These are phyloP conservation scores for Struthidea cinerea DNA, from an alignment of 2,113 vertebrate species.

Conservation along the genomic window DNA sequence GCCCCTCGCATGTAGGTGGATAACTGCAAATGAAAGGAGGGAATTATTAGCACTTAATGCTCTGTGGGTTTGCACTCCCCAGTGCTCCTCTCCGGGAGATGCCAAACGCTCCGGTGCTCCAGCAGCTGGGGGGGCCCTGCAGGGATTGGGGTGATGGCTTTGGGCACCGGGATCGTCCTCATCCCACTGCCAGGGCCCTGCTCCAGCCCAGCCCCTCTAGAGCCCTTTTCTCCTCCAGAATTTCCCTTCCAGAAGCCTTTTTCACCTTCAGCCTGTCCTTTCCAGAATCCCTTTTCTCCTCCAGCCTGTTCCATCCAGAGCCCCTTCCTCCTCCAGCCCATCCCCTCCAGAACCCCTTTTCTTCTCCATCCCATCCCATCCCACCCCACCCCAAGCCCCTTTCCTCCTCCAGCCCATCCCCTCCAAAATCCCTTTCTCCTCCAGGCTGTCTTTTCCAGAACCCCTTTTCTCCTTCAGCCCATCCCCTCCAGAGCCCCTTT, in stretches of 20 bases:
- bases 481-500: no score
- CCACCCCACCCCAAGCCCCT: no score
- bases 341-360: not conserved
- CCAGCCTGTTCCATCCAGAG: fast-evolving
- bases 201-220: not conserved
- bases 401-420: not conserved
- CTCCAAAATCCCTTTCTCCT: not conserved
- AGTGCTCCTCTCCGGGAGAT: not conserved
- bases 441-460: fast-evolving
- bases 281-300: not conserved
- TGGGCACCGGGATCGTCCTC: fast-evolving
- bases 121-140: not conserved
- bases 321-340: not conserved
- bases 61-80: not conserved
- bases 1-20: conserved; percentile 23
- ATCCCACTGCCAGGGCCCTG: not conserved
- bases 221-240: not conserved
- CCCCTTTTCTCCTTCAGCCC: not conserved
- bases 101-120: not conserved
- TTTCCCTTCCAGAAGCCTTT: not conserved
- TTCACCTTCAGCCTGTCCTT: fast-evolving
- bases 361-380: no score
- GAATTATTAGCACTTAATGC: conserved; percentile 50
- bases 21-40: conserved; percentile 46
- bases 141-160: fast-evolving